Conservation (phyloP, 2,797 vertebrate species). For the Glossophaga mutica region DNA sequence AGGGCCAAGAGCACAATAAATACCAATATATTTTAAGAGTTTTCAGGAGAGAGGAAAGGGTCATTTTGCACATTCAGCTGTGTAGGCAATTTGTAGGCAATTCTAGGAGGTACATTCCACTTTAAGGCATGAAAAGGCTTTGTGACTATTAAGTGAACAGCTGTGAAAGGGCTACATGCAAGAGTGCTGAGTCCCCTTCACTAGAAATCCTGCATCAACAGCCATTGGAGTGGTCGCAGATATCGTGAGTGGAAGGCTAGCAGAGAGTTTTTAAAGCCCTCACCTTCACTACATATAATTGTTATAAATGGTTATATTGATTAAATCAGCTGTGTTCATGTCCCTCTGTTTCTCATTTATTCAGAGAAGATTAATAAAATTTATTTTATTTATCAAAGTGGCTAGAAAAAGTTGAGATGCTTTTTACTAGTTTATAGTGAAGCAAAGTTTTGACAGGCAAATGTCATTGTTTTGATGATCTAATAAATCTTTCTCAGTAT, state of each 20-base stretch:
- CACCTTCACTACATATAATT: background rate
- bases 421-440: background rate
- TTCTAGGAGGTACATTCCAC: background rate
- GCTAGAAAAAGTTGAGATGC: background rate
- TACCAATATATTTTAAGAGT: background rate
- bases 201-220: background rate
- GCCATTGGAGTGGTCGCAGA: background rate
- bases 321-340: background rate
- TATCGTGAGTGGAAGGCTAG: background rate
- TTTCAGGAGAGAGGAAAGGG: background rate
- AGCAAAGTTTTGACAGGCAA: background rate
- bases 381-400: slow-evolving; percentile 9
- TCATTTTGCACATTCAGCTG: background rate
- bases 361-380: background rate
- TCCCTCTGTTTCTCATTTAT: background rate
- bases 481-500: background rate
- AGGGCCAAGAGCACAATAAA: slow-evolving; percentile 1
- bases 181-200: background rate
- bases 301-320: background rate
- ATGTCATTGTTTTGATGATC: background rate
- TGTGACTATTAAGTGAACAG: background rate
- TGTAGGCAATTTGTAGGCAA: background rate
- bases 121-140: background rate
- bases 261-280: background rate
- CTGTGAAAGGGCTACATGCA: fast-evolving